phyloP scores from a whole-genome alignment of 2,797 vertebrate species.

The Falco cherrug region DNA sequence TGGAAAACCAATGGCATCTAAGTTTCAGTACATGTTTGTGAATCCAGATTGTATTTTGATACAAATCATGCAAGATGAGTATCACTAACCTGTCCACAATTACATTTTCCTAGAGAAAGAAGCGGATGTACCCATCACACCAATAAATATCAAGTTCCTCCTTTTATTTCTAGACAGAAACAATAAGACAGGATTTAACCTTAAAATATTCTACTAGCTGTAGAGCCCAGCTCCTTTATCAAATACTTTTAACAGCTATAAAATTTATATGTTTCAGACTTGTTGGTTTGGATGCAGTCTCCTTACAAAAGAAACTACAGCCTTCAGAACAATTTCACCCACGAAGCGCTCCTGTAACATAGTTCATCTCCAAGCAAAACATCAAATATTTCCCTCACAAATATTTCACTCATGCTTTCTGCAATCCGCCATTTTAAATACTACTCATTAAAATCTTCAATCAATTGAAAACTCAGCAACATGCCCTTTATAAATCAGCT shows the following conservation, averaged over 20 bases:
- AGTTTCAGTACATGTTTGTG: not conserved
- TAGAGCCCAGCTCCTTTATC: not conserved
- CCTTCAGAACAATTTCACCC: not conserved
- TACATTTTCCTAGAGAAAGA: not conserved
- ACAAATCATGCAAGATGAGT: accelerated
- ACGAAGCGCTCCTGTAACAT: not conserved
- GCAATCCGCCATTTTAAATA: not conserved
- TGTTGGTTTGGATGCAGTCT: not conserved
- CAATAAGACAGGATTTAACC: not conserved
- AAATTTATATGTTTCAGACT: not conserved
- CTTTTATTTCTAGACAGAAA: not conserved
- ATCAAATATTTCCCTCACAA: not conserved
- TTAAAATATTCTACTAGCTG: not conserved
- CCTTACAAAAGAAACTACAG: not conserved
- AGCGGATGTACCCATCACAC: not conserved
- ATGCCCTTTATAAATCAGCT: not conserved
- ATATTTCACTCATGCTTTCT: not conserved
- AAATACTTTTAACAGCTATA: not conserved
- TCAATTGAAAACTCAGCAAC: not conserved
- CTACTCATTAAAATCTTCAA: not conserved
- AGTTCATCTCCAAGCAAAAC: not conserved
- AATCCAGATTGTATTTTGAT: not conserved
- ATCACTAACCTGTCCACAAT: not conserved
- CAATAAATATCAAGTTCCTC: not conserved
- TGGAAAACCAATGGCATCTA: not conserved